Base-by-base conservation (phyloP, 2,888 invertebrate genomes). In the Anticlea derivata region DNA sequence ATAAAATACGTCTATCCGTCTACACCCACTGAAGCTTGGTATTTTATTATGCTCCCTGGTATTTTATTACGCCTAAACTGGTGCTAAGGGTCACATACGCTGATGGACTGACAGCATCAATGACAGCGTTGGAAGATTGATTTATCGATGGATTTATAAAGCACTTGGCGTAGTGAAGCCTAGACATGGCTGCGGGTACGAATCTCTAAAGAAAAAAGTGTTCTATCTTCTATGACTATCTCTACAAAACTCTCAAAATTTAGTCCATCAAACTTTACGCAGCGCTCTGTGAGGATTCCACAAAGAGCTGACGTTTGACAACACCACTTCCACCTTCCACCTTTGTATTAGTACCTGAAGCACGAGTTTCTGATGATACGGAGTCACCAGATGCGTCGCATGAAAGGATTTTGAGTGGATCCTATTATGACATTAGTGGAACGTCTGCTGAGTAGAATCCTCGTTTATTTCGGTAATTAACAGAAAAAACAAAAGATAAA, bases 241-340 rank as follows among this genome's bases (percentile, higher is more conserved):
- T n/a, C n/a, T n/a, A n/a, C n/a, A n/a, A 10, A 22, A 22, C 11
- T 38, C 27, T 24, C 13, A 8, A 31, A 26, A 38, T 33, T 1
- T 11, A 13, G 37, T 30, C 10, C 46, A 39, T 39, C 38, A 31
- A 26, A 12, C 10, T 4, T 38, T 27, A 35, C 29, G 24, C 13
- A 37, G n/a, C 7, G 17, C 31, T 3, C 4, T 41, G 31, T 33
- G 41, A 41, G 26, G 33, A 31, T 23, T 22, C 10, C 11, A 26
- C 46, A 47, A 39, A 33, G 38, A 38, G 26, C 37, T 45, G 30
- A 38, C 47, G 38, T 47, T 47, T 47, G 47, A 47, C 39, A 17
- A 46, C 1, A 33, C 47, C 47, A 39, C 47, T 47, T 39, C 24
- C 26, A 33, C 33, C 24, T 39, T 33, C 22, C 26, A 22, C 23